phyloP scores from a whole-genome alignment of 2,113 vertebrate species.

The Butorides virescens region DNA sequence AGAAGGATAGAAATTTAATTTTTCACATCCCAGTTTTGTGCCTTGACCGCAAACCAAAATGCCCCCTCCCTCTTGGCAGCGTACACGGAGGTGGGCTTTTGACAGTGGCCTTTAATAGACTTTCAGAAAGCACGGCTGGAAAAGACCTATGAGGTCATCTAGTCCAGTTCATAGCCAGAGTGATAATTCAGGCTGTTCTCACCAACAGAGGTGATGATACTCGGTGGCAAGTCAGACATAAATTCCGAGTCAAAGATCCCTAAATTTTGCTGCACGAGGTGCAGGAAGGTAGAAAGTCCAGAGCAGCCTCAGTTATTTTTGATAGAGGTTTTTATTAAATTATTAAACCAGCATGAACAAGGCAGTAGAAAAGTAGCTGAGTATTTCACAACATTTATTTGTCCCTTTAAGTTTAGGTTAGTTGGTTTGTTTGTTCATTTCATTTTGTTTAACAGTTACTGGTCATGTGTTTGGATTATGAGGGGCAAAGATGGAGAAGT shows the following conservation, averaged over 20 bases:
- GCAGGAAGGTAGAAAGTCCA: background rate
- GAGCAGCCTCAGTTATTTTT: background rate
- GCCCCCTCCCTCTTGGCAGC: background rate
- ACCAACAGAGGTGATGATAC: slow-evolving; percentile 15
- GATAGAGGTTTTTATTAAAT: background rate
- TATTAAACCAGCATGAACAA: background rate
- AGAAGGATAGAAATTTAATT: background rate
- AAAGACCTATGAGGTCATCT: slow-evolving; percentile 47
- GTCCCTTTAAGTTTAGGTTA: background rate
- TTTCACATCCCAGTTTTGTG: background rate
- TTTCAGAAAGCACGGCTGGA: background rate
- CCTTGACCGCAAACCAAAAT: background rate
- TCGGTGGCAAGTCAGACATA: background rate
- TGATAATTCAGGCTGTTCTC: slow-evolving; percentile 9
- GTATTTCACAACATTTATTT: background rate
- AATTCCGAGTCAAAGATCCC: slow-evolving; percentile 3
- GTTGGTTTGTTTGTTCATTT: background rate
- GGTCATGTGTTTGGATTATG: background rate
- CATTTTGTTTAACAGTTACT: background rate
- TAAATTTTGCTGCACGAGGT: background rate
- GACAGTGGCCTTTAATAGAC: background rate
- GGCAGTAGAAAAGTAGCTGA: background rate
- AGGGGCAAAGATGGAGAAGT: background rate
- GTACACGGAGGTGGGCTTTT: background rate
- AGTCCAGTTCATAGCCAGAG: background rate